These are phyloP conservation scores for Lordiphosa clarofinis DNA, from an alignment of 1,140 invertebrate species.

Conservation along the genomic window DNA sequence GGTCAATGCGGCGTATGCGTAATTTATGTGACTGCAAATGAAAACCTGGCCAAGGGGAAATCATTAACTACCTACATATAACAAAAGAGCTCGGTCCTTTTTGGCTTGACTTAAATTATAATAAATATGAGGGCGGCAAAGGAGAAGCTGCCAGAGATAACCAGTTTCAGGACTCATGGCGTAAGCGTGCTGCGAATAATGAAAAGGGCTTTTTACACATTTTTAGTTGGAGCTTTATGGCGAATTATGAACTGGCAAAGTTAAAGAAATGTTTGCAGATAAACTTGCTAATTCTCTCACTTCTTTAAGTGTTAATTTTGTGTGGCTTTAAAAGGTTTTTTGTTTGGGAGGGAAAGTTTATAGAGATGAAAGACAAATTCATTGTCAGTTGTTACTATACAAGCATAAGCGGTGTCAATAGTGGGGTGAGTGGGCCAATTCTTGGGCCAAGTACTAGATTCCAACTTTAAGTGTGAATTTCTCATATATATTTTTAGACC, in stretches of 20 bases:
- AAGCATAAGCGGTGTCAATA: constrained; percentile 3
- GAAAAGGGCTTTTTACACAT: constrained; percentile 34
- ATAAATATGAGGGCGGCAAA: constrained; percentile 21
- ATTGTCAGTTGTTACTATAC: neutral
- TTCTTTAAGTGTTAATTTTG: constrained; percentile 37
- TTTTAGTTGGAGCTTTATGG: constrained; percentile 6
- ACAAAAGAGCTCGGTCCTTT: constrained; percentile 11
- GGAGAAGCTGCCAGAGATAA: constrained; percentile 34
- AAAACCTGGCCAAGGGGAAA: constrained; percentile 29
- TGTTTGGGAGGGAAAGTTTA: constrained; percentile 5
- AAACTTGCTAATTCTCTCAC: constrained; percentile 25
- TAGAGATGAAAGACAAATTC: constrained; percentile 3
- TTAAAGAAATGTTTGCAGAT: constrained; percentile 2
- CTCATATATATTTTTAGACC: too few species aligned
- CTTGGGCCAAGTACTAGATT: too few species aligned
- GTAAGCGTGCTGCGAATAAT: constrained; percentile 63
- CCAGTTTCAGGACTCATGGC: constrained; percentile 48
- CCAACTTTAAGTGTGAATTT: too few species aligned
- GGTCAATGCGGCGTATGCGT: constrained; percentile 70
- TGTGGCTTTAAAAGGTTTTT: constrained; percentile 26
- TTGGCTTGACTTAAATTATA: neutral
- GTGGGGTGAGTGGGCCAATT: neutral
- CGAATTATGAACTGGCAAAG: constrained; percentile 27
- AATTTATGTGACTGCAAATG: constrained; percentile 69
- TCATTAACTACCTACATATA: constrained; percentile 31